Evolutionary conservation across 2,888 invertebrate species (phyloP).

Genomic region (Scrobipalpa atriplicella): DNA sequence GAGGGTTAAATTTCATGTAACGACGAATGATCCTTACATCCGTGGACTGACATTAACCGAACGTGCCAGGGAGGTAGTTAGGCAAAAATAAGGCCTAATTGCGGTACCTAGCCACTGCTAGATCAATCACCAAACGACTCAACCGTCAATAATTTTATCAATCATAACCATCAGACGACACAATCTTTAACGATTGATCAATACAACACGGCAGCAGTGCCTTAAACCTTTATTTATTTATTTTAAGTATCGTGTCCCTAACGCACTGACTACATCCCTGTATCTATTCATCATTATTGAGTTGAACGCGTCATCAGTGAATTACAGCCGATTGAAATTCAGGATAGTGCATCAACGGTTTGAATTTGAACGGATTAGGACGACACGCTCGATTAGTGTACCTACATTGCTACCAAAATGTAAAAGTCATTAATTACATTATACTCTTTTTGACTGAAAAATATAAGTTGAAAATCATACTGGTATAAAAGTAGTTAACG

Average conservation of each 20-base stretch:
- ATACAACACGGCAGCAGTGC: neutral
- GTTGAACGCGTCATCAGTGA: conserved; percentile 45
- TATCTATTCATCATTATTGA: conserved; percentile 42
- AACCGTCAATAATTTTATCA: no score
- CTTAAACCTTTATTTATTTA: neutral
- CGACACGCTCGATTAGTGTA: conserved; percentile 22
- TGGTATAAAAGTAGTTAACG: no score
- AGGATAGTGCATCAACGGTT: conserved; percentile 36
- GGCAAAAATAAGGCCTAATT: neutral
- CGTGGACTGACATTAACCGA: conserved; percentile 32
- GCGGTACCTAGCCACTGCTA: no score
- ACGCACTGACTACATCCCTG: neutral
- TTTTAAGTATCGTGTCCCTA: neutral
- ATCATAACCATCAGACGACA: no score
- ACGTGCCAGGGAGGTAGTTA: neutral
- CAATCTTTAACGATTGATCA: no score
- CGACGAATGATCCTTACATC: conserved; percentile 43
- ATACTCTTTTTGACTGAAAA: neutral
- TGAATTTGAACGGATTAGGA: conserved; percentile 35
- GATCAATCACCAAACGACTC: no score
- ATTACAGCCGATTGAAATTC: conserved; percentile 38
- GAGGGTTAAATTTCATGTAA: no score
- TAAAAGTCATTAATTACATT: neutral
- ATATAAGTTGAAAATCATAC: no score
- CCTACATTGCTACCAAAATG: neutral